Evolutionary conservation across 2,888 invertebrate genomes (phyloP), one percentile per base, ranked within the genome.

Genomic region (Ectemnius cavifrons): DNA sequence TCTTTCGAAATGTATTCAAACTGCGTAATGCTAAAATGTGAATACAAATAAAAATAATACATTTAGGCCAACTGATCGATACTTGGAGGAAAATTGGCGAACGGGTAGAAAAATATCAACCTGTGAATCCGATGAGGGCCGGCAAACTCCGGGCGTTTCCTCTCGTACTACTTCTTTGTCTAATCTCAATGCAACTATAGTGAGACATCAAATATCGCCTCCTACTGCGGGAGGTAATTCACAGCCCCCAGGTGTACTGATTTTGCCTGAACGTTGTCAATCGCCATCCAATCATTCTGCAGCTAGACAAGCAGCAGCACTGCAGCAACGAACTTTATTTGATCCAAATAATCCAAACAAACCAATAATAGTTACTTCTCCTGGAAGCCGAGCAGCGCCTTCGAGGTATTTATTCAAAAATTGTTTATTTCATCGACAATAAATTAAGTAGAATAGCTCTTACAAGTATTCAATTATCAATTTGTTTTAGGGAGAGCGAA

Each of bases 271-370:
- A 27, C 84, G 84, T 64, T 87, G 81, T 67, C 87, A 86, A 61
- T 82, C 76, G 45, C 74, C 81, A 58, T 81, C 84, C 20, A 83
- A 74, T 75, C 87, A 86, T 23, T 83, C 85, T 81, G 72, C 66
- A 75, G 61, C 80, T 71, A 81, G 79, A 72, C 72, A 80, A 64
- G 73, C 79, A 72, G 73, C 79, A 72, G 79, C 78, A 57, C 70
- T 80, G n/a, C 84, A 84, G 69, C 92, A 92, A 80, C 92, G 93
- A 82, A 93, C 92, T 16, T 89, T 94, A 5, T 94, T 92, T 81
- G 94, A 94, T 89, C 94, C 93, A 1, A 93, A 93, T 80, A 94
- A 94, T 89, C 94, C 94, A 0, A 93, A 93, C 73, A 95, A 94
- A 91, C 95, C 95, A 20, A 96, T 96, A 77, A 93, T 95, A 80